phyloP scores from a whole-genome alignment of 1,140 invertebrate genomes.

The Apis dorsata region DNA sequence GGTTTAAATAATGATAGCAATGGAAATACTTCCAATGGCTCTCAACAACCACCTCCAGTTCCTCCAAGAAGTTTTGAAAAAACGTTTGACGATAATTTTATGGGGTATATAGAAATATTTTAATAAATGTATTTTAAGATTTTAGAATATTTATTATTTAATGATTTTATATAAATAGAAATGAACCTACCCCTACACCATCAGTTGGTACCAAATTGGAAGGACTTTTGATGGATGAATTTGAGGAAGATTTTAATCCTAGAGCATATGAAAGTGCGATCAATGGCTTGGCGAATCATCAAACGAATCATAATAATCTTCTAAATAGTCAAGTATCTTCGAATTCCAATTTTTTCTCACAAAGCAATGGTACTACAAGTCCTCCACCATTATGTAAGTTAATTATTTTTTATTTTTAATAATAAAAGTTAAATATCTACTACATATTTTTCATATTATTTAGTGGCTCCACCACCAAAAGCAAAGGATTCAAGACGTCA shows the following conservation, averaged over 20 bases:
- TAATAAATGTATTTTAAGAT: background rate
- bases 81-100: conserved; percentile 79
- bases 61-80: conserved; percentile 85
- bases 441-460: conserved; percentile 59
- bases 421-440: background rate
- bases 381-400: conserved; percentile 84
- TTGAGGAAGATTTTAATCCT: conserved; percentile 89
- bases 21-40: conserved; percentile 78
- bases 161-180: conserved; percentile 58
- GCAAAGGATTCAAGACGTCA: conserved; percentile 86
- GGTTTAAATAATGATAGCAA: conserved; percentile 73
- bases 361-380: conserved; percentile 73
- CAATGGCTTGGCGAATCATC: conserved; percentile 77
- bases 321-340: conserved; percentile 74
- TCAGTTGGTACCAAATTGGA: conserved; percentile 89
- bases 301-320: conserved; percentile 75
- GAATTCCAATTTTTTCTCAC: conserved; percentile 73
- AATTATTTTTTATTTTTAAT: background rate
- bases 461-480: conserved; percentile 91
- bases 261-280: conserved; percentile 84
- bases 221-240: conserved; percentile 90
- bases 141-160: background rate
- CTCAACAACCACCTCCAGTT: conserved; percentile 82
- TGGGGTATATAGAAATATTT: conserved; percentile 63
- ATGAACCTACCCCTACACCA: conserved; percentile 79